These are phyloP conservation scores for Ophonus ardosiacus DNA, from an alignment of 2,888 invertebrate genomes.

Conservation along the genomic window DNA sequence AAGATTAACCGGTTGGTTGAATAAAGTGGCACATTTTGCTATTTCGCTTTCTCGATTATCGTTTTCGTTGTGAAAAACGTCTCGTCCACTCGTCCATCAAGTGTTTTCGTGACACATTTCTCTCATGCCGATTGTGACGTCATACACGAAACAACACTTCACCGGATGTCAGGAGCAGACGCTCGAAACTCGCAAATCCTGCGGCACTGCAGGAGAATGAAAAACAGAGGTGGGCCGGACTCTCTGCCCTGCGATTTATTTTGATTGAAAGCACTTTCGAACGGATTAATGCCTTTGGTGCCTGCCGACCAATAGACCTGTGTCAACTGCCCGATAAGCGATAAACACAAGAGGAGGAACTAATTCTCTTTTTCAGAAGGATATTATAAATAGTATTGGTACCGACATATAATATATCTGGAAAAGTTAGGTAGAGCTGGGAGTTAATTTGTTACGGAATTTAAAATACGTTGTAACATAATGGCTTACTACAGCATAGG, in stretches of 20 bases:
- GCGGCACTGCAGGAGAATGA: neutral
- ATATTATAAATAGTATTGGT: too few relatives aligned
- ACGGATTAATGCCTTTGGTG: slow-evolving; percentile 46
- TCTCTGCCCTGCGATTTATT: slow-evolving; percentile 39
- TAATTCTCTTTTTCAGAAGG: neutral
- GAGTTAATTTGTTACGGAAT: too few relatives aligned
- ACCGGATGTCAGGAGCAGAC: slow-evolving; percentile 18
- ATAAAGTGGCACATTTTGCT: too few relatives aligned
- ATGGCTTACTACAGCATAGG: too few relatives aligned
- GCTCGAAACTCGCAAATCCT: slow-evolving; percentile 35
- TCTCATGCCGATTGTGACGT: slow-evolving; percentile 20
- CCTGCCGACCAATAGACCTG: neutral
- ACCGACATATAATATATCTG: too few relatives aligned
- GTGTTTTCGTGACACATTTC: neutral
- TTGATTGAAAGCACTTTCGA: slow-evolving; percentile 59
- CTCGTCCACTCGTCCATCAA: neutral
- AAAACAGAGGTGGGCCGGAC: slow-evolving; percentile 42
- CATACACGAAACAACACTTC: slow-evolving; percentile 40
- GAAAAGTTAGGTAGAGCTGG: too few relatives aligned
- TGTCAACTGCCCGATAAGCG: neutral
- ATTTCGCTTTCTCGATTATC: too few relatives aligned
- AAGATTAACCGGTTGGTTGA: too few relatives aligned
- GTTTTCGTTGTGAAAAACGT: too few relatives aligned
- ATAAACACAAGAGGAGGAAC: neutral
- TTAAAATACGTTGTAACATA: too few relatives aligned